Evolutionary conservation across 2,113 vertebrate genomes (phyloP), one percentile per base, ranked within the genome.

Genomic region (Corythoichthys intestinalis): DNA sequence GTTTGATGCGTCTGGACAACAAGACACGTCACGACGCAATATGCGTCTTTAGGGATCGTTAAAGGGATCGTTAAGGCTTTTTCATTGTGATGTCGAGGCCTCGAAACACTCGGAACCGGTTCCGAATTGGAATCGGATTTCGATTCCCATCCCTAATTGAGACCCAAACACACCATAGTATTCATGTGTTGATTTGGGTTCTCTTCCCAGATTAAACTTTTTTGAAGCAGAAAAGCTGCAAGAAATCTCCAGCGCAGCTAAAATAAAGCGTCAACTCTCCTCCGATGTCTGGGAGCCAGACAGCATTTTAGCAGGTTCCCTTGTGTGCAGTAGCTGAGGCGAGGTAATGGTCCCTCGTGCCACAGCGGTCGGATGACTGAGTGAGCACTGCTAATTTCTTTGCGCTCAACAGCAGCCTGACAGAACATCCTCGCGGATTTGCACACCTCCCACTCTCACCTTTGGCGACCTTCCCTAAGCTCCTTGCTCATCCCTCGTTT

Each of bases 271-370:
- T 70, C 57, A 80, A 77, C 64, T 62, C 56, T 65, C 72, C 44
- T 81, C 54, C 69, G 74, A 79, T 72, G 73, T 73, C 72, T 78
- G 65, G 47, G 39, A 86, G 79, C 13, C 14, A 75, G 78, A 81
- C 79, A 77, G 73, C 60, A 58, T 79, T 83, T 76, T 73, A 86
- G 81, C 72, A 69, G 69, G 75, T 68, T 79, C 74, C 74, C 71
- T 80, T 71, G 65, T 81, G 72, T 58, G 73, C 74, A 73, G 76
- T 66, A 68, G 75, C 54, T 50, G 71, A 78, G 58, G 63, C 58
- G 44, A 70, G 60, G 64, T 63, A 6, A 63, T 56, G 70, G 75
- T 74, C 77, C 77, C 70, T 66, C 65, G 10, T 69, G 71, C 44
- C 73, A 70, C 72, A 78, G 63, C 70, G 50, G 79, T 72, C 70